These are phyloP conservation scores for Porites lutea DNA, from an alignment of 64 coral and sea anemone species.

Conservation along the genomic window DNA sequence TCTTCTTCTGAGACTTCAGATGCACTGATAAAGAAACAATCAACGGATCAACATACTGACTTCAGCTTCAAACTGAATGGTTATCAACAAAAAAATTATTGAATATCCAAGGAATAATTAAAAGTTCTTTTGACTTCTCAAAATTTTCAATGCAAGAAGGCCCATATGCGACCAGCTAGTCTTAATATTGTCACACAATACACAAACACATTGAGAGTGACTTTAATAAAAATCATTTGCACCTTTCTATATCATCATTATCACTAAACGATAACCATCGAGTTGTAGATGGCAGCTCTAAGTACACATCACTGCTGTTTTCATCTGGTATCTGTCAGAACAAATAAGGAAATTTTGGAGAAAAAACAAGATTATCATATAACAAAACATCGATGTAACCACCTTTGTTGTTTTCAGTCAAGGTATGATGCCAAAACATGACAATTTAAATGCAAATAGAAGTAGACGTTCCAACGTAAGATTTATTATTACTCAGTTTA, in stretches of 20 bases:
- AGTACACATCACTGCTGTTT: constrained; percentile 50
- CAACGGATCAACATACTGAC: neutral
- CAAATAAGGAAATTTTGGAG: neutral
- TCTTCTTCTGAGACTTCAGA: constrained; percentile 63
- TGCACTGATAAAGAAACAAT: constrained; percentile 7
- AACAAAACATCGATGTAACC: neutral
- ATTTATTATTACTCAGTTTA: no score
- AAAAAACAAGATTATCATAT: neutral
- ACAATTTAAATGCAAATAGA: no score
- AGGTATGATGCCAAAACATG: no score
- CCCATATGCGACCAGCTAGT: no score
- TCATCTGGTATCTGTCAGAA: constrained; percentile 24
- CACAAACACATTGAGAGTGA: neutral
- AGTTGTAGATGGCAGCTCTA: constrained; percentile 38
- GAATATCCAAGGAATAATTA: no score
- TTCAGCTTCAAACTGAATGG: no score
- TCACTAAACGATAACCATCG: constrained; percentile 52
- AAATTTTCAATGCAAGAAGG: no score
- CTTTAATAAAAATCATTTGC: neutral
- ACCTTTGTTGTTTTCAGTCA: no score
- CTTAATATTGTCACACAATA: neutral
- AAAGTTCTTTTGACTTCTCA: no score
- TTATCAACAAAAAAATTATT: no score
- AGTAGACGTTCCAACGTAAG: no score
- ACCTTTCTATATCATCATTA: constrained; percentile 47